phyloP scores from a whole-genome alignment of 2,113 vertebrate species.

The Chaenogobius annularis region DNA sequence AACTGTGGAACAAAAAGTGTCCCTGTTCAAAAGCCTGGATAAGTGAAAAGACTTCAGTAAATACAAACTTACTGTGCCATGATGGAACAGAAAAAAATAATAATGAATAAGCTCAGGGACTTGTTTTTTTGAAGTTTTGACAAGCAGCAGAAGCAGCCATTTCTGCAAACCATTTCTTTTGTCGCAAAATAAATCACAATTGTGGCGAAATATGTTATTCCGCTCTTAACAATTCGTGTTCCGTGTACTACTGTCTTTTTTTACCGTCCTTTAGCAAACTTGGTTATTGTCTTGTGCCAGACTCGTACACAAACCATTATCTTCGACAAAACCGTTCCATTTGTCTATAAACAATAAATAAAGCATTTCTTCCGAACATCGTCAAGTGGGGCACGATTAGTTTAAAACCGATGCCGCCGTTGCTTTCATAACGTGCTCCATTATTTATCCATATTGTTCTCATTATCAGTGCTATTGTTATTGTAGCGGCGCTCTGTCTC shows the following conservation, averaged over 20 bases:
- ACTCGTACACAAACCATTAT: constrained; percentile 26
- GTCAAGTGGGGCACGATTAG: constrained; percentile 22
- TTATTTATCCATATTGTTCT: constrained; percentile 59
- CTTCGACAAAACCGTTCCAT: constrained; percentile 32
- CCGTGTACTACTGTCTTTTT: constrained; percentile 8
- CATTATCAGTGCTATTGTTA: constrained; percentile 57
- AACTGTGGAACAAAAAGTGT: neutral
- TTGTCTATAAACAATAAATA: constrained; percentile 34
- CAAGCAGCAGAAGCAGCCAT: neutral
- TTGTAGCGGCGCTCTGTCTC: constrained; percentile 45
- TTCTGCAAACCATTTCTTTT: neutral
- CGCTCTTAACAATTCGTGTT: neutral
- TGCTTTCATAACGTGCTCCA: constrained; percentile 37
- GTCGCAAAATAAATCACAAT: neutral
- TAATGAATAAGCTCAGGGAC: neutral
- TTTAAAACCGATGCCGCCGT: constrained; percentile 31
- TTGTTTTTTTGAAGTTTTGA: neutral
- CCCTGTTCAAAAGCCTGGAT: neutral
- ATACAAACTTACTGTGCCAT: neutral
- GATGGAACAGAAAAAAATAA: too few relatives aligned
- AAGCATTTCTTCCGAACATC: constrained; percentile 37
- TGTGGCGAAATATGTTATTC: constrained; percentile 13
- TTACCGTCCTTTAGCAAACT: constrained; percentile 4
- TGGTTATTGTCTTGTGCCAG: constrained; percentile 1
- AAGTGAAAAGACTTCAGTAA: neutral